Evolutionary conservation across 2,888 invertebrate species (phyloP).

Genomic region (Catocala nupta): DNA sequence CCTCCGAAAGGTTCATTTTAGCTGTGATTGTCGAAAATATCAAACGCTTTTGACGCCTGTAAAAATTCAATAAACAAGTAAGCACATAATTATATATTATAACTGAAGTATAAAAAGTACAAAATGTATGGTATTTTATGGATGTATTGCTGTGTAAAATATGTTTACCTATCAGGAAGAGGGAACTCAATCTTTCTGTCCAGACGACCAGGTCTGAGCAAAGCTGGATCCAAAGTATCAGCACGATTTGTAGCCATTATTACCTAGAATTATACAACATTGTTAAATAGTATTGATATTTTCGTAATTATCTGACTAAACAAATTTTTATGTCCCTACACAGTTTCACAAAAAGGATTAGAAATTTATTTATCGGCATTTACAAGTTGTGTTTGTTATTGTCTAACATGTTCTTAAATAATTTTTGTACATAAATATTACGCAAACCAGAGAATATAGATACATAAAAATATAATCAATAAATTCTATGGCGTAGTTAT

Average conservation of each 20-base stretch:
- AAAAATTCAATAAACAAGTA: constrained; percentile 9
- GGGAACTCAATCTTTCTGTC: constrained; percentile 99
- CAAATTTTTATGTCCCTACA: no score
- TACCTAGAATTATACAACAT: constrained; percentile 64
- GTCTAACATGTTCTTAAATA: no score
- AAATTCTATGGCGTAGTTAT: no score
- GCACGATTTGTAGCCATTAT: constrained; percentile 99
- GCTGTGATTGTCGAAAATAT: constrained; percentile 99
- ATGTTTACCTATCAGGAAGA: constrained; percentile 92
- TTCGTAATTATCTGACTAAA: no score
- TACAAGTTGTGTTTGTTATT: no score
- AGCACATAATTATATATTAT: background rate
- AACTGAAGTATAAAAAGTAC: no score
- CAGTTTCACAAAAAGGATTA: no score
- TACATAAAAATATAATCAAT: no score
- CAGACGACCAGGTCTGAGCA: constrained; percentile 97
- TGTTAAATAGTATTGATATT: no score
- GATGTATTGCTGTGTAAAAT: background rate
- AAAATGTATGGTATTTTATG: background rate
- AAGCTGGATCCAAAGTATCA: constrained; percentile 99
- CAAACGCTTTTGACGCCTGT: constrained; percentile 94
- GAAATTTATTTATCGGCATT: no score
- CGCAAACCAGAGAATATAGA: no score
- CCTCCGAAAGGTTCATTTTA: constrained; percentile 99
- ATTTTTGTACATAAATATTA: no score